phyloP scores from a whole-genome alignment of 2,888 invertebrate species.

The Dorcus parallelipipedus region DNA sequence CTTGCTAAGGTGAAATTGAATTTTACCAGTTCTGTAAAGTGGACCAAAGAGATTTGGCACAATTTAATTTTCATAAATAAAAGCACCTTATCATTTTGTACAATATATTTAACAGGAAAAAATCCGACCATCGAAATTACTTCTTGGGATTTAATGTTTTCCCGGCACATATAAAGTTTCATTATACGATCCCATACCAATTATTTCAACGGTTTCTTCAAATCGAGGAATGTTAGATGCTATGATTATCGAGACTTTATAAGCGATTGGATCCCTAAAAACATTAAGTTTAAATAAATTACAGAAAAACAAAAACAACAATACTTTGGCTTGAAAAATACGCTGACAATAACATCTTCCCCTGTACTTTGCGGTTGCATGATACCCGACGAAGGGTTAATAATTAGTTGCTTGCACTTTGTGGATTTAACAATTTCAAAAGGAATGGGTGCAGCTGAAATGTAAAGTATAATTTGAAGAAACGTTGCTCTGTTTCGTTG shows the following conservation, averaged over 20 bases:
- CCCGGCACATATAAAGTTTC: constrained; percentile 23
- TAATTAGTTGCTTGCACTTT: constrained; percentile 4
- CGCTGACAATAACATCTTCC: constrained; percentile 8
- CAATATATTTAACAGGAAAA: too few species aligned
- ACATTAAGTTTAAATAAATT: constrained; percentile 3
- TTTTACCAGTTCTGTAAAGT: too few species aligned
- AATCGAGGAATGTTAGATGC: constrained; percentile 21
- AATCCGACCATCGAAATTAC: too few species aligned
- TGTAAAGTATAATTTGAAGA: too few species aligned
- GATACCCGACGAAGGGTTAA: constrained; percentile 7
- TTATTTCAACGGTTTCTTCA: constrained; percentile 13
- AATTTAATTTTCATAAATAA: too few species aligned
- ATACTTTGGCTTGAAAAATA: constrained; percentile 24
- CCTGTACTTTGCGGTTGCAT: constrained; percentile 14
- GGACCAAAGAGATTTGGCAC: too few species aligned
- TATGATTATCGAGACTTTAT: constrained; percentile 21
- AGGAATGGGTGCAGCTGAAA: constrained; percentile 6
- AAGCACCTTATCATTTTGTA: too few species aligned
- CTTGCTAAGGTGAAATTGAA: too few species aligned
- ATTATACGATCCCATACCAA: constrained; percentile 22
- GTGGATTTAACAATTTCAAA: constrained; percentile 8
- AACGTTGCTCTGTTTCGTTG: not conserved
- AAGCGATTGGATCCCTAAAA: constrained; percentile 20
- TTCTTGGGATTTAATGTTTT: constrained; percentile 7
- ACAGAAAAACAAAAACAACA: not conserved